Conservation (phyloP, 2,888 invertebrate genomes). For the Lasioglossum figueresi region DNA sequence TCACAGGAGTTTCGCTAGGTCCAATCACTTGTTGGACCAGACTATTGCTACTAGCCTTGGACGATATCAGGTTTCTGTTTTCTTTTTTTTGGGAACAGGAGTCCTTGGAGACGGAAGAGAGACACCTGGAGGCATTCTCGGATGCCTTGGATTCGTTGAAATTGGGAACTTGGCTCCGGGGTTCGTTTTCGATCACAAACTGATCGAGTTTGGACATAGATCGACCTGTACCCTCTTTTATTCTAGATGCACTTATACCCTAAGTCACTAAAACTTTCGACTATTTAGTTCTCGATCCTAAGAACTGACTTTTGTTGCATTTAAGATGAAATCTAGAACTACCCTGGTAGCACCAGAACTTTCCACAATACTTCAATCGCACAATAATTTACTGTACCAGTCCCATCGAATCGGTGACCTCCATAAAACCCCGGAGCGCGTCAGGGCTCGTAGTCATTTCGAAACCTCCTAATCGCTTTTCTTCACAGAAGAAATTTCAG, state of each 20-base stretch:
- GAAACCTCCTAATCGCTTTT: conserved; percentile 15
- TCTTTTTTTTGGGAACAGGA: not conserved
- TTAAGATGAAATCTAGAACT: not conserved
- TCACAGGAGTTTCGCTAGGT: conserved; percentile 34
- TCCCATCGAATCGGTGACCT: not conserved
- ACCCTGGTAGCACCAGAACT: not conserved
- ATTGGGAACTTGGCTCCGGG: not conserved
- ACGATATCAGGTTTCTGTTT: conserved; percentile 8
- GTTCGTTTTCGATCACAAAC: not conserved
- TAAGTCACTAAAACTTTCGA: not conserved
- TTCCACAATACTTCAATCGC: not conserved
- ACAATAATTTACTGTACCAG: not conserved
- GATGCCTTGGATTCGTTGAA: not conserved
- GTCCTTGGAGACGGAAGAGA: not conserved
- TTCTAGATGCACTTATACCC: not conserved
- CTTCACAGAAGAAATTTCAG: conserved; percentile 50
- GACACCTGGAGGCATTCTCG: not conserved
- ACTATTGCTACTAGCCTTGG: conserved; percentile 41
- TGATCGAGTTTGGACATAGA: not conserved
- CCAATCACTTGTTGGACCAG: conserved; percentile 26
- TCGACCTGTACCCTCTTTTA: not conserved
- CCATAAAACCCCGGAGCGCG: not conserved
- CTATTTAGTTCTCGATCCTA: not conserved
- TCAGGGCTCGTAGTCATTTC: not conserved
- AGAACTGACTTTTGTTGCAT: not conserved